Evolutionary conservation across 2,888 invertebrate species (phyloP).

Genomic region (Mythimna vitellina): DNA sequence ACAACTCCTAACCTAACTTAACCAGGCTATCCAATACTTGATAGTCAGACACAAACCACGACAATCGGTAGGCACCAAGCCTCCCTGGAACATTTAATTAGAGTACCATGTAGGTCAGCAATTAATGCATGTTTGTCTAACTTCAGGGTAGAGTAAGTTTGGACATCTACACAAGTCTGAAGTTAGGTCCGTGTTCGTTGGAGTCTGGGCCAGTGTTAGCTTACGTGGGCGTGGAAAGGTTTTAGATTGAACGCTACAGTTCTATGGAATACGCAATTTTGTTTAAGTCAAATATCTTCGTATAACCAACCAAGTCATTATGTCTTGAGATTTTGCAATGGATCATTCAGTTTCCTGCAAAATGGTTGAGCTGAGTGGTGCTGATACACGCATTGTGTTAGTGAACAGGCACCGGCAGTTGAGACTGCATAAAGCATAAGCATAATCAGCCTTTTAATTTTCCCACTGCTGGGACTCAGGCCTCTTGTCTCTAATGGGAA

Average conservation of each 20-base stretch:
- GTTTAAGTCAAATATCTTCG: neutral
- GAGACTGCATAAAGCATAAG: too few species aligned
- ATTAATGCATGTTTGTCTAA: slow-evolving; percentile 58
- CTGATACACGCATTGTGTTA: too few species aligned
- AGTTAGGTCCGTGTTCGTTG: slow-evolving; percentile 5
- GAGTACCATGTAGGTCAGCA: slow-evolving; percentile 39
- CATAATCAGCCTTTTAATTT: too few species aligned
- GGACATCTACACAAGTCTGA: slow-evolving; percentile 16
- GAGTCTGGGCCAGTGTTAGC: neutral
- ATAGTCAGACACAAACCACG: slow-evolving; percentile 34
- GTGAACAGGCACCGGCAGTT: too few species aligned
- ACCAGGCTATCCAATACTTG: slow-evolving; percentile 3
- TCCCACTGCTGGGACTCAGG: too few species aligned
- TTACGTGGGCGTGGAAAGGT: too few species aligned
- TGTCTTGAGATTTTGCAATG: too few species aligned
- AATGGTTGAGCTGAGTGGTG: too few species aligned
- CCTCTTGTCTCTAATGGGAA: too few species aligned
- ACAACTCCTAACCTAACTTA: neutral
- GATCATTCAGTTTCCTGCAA: too few species aligned
- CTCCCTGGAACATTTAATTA: slow-evolving; percentile 56
- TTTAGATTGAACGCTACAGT: too few species aligned
- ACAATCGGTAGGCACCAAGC: slow-evolving; percentile 26
- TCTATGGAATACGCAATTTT: neutral
- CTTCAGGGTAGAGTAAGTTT: slow-evolving; percentile 31
- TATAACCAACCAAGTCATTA: too few species aligned